phyloP scores from a whole-genome alignment of 2,113 vertebrate genomes.

The Nyctereutes procyonoides region DNA sequence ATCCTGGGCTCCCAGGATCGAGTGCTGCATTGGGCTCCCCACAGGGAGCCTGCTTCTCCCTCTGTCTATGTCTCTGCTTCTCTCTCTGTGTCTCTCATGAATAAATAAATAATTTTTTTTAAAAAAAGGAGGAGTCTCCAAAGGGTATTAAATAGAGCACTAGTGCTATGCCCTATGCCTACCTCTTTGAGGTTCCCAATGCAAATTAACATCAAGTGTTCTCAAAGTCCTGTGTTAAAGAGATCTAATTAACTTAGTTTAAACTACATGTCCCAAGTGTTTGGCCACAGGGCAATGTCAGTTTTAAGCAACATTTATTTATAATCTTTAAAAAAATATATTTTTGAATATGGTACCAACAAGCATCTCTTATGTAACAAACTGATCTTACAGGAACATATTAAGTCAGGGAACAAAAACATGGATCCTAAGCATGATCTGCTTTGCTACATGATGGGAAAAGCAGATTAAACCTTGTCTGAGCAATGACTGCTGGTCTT shows the following conservation, averaged over 20 bases:
- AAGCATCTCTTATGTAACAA: not conserved
- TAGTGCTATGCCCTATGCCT: not conserved
- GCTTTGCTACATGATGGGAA: not conserved
- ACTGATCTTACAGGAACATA: not conserved
- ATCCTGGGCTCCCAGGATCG: no score
- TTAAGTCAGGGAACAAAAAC: not conserved
- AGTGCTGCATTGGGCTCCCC: no score
- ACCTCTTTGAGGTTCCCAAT: not conserved
- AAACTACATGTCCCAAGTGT: slow-evolving; percentile 9
- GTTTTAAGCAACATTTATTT: not conserved
- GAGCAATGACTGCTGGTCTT: slow-evolving; percentile 34
- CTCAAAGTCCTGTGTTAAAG: not conserved
- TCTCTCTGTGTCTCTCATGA: no score
- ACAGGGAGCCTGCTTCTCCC: no score
- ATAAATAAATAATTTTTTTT: no score
- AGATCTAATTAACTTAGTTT: not conserved
- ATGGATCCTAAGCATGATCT: slow-evolving; percentile 8
- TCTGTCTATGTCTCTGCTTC: no score
- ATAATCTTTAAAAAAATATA: not conserved
- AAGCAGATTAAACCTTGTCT: slow-evolving; percentile 34
- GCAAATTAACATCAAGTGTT: not conserved
- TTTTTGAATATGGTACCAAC: not conserved
- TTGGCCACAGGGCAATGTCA: not conserved
- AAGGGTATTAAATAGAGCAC: not conserved
- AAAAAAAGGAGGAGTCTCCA: not conserved